Base-by-base conservation (phyloP, 2,113 vertebrate species). In the Petromus typicus region DNA sequence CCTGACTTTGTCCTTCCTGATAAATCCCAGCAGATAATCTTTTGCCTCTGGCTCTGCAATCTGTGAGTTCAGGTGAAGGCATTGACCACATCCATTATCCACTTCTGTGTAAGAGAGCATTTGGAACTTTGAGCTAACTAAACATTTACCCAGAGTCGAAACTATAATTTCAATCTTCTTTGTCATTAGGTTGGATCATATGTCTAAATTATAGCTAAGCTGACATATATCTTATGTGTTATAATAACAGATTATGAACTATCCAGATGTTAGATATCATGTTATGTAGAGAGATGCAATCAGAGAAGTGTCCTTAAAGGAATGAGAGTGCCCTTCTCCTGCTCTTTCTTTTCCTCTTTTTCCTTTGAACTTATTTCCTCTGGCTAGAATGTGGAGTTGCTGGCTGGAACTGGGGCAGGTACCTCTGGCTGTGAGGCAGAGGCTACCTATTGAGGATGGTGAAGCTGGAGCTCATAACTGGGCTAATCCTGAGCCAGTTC, bases 21-120 rank as follows among this genome's bases (percentile, higher is more conserved):
- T 61, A 92, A 89, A 92, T 51, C 22, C 22, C 17, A 82, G n/a
- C 27, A 71, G 75, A 40, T 16, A 71, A 43, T 71, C 5, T 45
- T 90, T 80, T 56, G n/a, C 34, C 57, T 93, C 43, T 71, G 86
- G 54, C 2, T 86, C 82, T 90, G 63, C 81, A 86, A 34, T 80
- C 64, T 76, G 37, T 59, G 32, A 81, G 34, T 5, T 12, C 84
- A 84, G 32, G 6, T 63, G 79, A 66, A 85, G 43, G 73, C 51
- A 67, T 73, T 64, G 57, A 59, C 56, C 20, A 7, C n/a, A 48
- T 45, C 7, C 34, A 84, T 12, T 71, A 30, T 7, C 11, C n/a
- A 71, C 16, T 84, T 54, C 32, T 84, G 64, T 22, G 25, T 84
- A 64, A 56, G 71, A 69, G 6, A 67, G 27, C 17, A 82, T 40